Base-by-base conservation (phyloP, 2,797 vertebrate genomes). In the Enteromius unitaeniatus region DNA sequence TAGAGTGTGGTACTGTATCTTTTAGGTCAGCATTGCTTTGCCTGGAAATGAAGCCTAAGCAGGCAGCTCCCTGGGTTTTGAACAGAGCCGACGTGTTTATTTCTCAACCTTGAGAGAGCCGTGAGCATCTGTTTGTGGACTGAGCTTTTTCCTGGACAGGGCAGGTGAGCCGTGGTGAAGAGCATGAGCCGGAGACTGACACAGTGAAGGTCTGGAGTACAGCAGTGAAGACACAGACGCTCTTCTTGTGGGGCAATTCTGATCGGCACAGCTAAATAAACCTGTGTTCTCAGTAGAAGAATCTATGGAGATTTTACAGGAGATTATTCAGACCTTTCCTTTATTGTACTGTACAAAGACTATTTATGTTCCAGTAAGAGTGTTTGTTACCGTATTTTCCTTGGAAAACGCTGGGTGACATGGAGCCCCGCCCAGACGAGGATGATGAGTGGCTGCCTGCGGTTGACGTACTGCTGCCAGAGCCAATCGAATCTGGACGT, bases 351-450 rank as follows among this genome's bases (percentile, higher is more conserved):
- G 58, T 10, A 45, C 55, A 77, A 1, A 45, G 4, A 28, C 51
- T 3, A 13, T 73, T 34, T 0, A 3, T 13, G 19, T 51, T 73
- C 47, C 47, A 6, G 47, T 28, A 28, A 47, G 21, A 2, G 19
- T 37, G 1, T 6, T 3, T 53, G 49, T 1, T 42, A 17, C 81
- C 87, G 7, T 79, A 83, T 73, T 85, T 92, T 62, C 58, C 86
- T 83, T 85, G 62, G 77, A 92, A 95, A 34, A 90, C 85, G 42
- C 88, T 85, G 2, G 93, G 91, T 15, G 95, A 93, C 88, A 95
- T 85, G 51, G 94, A 95, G n/a, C 94, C 94, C n/a, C 93, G 91
- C 14, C 95, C 95, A 13, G 95, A 96, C 0, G 88, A 96, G 19
- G 94, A 95, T 14, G 95, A 96, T 0, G 95, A 95, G 26, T 93